Percentiles rank a stretch among this genome's conserved stretches.
Conservation (phyloP, 2,888 invertebrate genomes). For the Plebejus anna region DNA sequence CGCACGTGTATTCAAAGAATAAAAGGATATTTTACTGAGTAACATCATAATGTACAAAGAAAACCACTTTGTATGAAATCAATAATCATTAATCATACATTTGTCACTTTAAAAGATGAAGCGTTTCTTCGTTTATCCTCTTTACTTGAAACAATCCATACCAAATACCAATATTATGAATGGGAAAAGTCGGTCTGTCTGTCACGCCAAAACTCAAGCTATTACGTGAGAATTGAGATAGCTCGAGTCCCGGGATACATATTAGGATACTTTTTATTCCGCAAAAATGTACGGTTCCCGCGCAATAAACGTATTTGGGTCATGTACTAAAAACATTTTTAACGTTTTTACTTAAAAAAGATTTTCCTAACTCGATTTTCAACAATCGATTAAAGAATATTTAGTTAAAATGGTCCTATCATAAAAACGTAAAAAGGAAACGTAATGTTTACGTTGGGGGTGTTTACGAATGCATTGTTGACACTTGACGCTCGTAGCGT, state of each 20-base stretch:
- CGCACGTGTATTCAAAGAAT: background rate
- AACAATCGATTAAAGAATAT: background rate
- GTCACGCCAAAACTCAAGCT: too few relatives aligned
- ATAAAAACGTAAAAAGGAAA: constrained; percentile 2
- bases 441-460: background rate
- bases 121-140: too few relatives aligned
- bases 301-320: too few relatives aligned
- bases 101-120: background rate
- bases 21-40: background rate
- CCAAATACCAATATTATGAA: too few relatives aligned
- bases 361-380: background rate
- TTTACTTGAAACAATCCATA: too few relatives aligned
- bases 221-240: too few relatives aligned
- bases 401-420: background rate
- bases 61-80: background rate
- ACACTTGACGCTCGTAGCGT: background rate
- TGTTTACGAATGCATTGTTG: constrained; percentile 10
- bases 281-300: too few relatives aligned
- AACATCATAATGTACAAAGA: background rate
- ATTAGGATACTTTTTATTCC: too few relatives aligned
- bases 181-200: too few relatives aligned
- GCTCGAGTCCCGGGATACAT: too few relatives aligned
- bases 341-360: background rate
- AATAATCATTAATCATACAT: background rate
- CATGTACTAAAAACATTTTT: background rate